Base-by-base conservation (phyloP, 1,140 invertebrate genomes). In the Trichonephila clavata region DNA sequence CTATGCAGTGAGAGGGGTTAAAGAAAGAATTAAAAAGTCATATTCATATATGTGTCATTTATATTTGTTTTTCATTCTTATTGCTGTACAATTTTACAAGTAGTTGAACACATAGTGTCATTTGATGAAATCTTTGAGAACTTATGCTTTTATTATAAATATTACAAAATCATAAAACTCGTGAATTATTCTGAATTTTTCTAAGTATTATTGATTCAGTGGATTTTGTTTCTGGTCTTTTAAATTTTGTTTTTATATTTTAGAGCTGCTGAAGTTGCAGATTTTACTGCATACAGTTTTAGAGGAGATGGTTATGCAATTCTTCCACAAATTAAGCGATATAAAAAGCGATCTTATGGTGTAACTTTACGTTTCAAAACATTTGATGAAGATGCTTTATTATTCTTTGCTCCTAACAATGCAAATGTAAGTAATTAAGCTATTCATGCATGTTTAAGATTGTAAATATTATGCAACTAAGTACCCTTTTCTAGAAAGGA, bases 351-450 rank as follows among this genome's bases (percentile, higher is more conserved):
- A 94, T 96, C 97, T 20, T 98, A 98, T 95, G 97, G 97, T 65
- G 96, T 99, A 2, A 97, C 97, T 21, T 96, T 99, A 80, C 97
- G 97, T 94, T 98, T 99, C 95, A 97, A 97, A 93, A 98, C 98
- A 0, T 97, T 97, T 94, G 98, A 99, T 96, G 97, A 98, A 95
- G 97, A 99, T 96, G 98, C 98, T 3, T 95, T 99, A 10, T 96
- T 99, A 0, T 98, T 99, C 95, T 96, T 99, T 65, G 97, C 98
- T 43, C 96, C 97, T 20, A 98, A 98, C 95, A 96, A 96, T 92
- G 96, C 86, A 59, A 94, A 80, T 80, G 94, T 90, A 86, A 92
- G 90, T 93, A 16, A 10, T 10, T 50, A 50, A 50, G 50, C 8
- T 68, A 0, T 65, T 24, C n/a, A 27, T 10, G n/a, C 3, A 24